Evolutionary conservation across 2,113 vertebrate species (phyloP), one percentile per base, ranked within the genome.

Genomic region (Podarcis raffonei): DNA sequence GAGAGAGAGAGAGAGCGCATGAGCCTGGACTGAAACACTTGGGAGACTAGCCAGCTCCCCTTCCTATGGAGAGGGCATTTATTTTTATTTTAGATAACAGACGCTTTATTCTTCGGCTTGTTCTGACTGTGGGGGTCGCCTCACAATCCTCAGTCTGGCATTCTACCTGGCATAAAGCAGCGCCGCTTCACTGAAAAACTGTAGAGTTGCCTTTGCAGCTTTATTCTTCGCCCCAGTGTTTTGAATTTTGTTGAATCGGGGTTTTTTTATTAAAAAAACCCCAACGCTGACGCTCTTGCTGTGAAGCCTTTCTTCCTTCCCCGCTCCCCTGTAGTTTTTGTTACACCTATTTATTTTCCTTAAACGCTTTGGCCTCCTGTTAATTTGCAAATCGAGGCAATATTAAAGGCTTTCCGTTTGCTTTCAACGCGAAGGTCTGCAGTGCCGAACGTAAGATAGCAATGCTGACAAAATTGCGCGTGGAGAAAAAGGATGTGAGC

Each of bases 1-100:
- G 39, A 39, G 39, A 39, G 39, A 80, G 27, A 89, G 80, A 85
- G 35, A 37, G 35, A 37, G 35, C 3, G 27, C 4, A 68, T 89
- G 87, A 76, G n/a, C 11, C 20, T 79, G 69, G 71, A 78, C 53
- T 35, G 89, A 84, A 84, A 59, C 59, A 27, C 87, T 86, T 69
- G 37, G 9, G 53, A 0, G 0, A 85, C 71, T 39, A 66, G 82
- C 81, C 27, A 76, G 89, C 81, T 76, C 48, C 62, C n/a, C 74
- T 42, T 27, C 15, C 8, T 57, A 9, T 37, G n/a, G 75, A 37
- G 20, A 22, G 27, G 23, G 37, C 37, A 11, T 13, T 23, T 3
- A 6, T 53, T 23, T 18, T 1, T 35, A 11, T 76, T 81, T 27
- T 12, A 8, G 12, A 65, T 65, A 80, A 53, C 35, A 20, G 8